phyloP scores from a whole-genome alignment of 2,888 invertebrate genomes.

The Tachystola acroxantha region DNA sequence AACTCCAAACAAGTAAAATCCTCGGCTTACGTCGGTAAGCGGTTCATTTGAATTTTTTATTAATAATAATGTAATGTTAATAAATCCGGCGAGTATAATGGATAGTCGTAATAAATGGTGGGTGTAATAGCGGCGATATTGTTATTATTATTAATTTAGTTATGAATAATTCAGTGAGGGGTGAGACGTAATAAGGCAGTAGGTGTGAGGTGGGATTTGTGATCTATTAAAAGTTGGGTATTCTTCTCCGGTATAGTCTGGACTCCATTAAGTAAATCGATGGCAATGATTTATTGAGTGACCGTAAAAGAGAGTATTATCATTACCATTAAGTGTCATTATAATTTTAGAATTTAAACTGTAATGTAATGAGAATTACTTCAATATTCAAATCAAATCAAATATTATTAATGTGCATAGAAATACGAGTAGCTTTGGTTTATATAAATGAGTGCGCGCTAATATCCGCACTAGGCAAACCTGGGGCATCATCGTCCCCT shows the following conservation, averaged over 20 bases:
- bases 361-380: no score
- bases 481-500: no score
- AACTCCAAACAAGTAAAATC: constrained; percentile 64
- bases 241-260: not conserved
- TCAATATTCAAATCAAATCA: no score
- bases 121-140: constrained; percentile 41
- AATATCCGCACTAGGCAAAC: no score
- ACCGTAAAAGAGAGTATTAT: no score
- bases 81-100: constrained; percentile 41
- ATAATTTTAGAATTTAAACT: no score
- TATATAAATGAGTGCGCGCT: no score
- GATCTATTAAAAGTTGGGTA: constrained; percentile 1
- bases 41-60: constrained; percentile 71
- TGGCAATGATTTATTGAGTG: no score
- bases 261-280: not conserved
- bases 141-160: constrained; percentile 67
- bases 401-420: no score
- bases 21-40: constrained; percentile 56
- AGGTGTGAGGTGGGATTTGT: constrained; percentile 6
- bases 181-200: constrained; percentile 18
- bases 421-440: no score
- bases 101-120: constrained; percentile 38
- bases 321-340: no score
- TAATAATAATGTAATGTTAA: constrained; percentile 43
- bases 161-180: constrained; percentile 64